Evolutionary conservation across 2,797 vertebrate genomes (phyloP).

Genomic region (Gallinago stenura): DNA sequence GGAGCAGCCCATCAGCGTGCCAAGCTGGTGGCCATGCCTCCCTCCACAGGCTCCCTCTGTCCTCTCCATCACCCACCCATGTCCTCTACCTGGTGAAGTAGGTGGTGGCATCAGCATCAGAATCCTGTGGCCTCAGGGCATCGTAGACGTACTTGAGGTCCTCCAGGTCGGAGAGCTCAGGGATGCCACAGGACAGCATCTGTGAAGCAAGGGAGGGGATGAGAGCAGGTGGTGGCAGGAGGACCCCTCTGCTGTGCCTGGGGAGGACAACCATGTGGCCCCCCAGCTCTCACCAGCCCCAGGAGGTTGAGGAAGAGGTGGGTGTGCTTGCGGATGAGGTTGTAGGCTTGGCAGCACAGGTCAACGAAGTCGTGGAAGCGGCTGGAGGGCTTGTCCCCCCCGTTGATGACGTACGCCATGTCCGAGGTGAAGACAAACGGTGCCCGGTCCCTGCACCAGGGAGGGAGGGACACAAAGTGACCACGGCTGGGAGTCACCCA

Average conservation of each 20-base stretch:
- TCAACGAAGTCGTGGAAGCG: constrained; percentile 98
- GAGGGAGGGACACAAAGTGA: neutral
- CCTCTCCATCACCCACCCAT: accelerated
- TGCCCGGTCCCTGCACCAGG: constrained; percentile 88
- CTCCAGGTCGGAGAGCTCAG: constrained; percentile 92
- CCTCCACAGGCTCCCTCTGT: accelerated
- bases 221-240: accelerated
- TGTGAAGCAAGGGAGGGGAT: constrained; percentile 56
- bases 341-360: constrained; percentile 97
- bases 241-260: accelerated
- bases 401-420: constrained; percentile 98
- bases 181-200: constrained; percentile 98
- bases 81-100: constrained; percentile 92
- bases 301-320: constrained; percentile 97
- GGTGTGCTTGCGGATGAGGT: constrained; percentile 96
- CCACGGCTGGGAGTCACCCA: accelerated
- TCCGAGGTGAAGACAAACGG: constrained; percentile 98
- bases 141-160: constrained; percentile 96
- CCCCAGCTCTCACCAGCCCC: constrained; percentile 85
- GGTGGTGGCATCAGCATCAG: constrained; percentile 93
- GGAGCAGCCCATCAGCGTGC: accelerated
- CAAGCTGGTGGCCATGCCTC: accelerated
- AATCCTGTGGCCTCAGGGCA: constrained; percentile 92
- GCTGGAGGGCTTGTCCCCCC: constrained; percentile 95
- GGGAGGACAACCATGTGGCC: accelerated